These are phyloP conservation scores for Valencia hispanica DNA, from an alignment of 2,797 vertebrate species.

Conservation along the genomic window DNA sequence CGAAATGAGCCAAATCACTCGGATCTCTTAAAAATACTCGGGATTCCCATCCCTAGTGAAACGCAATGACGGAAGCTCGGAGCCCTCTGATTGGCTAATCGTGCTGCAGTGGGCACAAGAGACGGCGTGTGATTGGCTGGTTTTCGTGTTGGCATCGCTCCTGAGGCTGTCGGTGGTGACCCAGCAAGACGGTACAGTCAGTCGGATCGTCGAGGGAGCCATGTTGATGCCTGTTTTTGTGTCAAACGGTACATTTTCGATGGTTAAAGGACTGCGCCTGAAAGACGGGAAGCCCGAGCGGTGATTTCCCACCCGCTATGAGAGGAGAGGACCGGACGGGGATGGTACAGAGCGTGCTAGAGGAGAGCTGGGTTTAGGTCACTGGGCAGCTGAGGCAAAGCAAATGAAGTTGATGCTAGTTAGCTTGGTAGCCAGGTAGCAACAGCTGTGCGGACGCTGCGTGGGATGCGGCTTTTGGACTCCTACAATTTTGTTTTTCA, in stretches of 20 bases:
- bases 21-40: background rate
- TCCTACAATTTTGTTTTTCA: constrained; percentile 32
- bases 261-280: constrained; percentile 52
- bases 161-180: constrained; percentile 51
- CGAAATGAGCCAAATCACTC: background rate
- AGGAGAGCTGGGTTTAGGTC: constrained; percentile 51
- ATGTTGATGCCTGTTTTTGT: constrained; percentile 76
- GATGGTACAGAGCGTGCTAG: constrained; percentile 42
- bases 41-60: constrained; percentile 30
- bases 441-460: constrained; percentile 73
- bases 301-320: constrained; percentile 67
- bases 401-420: constrained; percentile 73
- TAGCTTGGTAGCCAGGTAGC: constrained; percentile 71
- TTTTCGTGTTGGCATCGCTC: constrained; percentile 51
- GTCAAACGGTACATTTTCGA: constrained; percentile 59
- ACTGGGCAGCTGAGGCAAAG: constrained; percentile 46
- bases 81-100: constrained; percentile 64
- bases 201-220: constrained; percentile 70
- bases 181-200: constrained; percentile 53
- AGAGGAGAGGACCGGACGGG: constrained; percentile 55
- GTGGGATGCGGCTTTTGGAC: constrained; percentile 69
- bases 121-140: constrained; percentile 70
- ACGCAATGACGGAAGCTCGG: constrained; percentile 70
- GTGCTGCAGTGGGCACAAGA: constrained; percentile 40
- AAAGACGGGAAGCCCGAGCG: constrained; percentile 52